Base-by-base conservation (phyloP, 2,888 invertebrate species). In the Parelbella ahira region DNA sequence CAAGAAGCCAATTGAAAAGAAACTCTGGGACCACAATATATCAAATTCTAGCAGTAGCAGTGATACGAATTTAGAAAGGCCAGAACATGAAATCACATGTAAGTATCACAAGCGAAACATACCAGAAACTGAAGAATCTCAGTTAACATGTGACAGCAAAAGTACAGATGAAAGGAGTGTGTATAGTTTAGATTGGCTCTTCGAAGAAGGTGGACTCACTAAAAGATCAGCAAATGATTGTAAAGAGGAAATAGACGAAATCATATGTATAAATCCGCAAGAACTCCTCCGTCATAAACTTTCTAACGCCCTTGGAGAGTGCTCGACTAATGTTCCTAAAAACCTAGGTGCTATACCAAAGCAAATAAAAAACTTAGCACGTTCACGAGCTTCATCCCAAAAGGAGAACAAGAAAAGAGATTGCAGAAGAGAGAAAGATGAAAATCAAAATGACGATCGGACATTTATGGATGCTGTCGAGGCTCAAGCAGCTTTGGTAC, bases 281-380 rank as follows among this genome's bases (percentile, higher is more conserved):
- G 82, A 78, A 28, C 56, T 63, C 3, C 32, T 67, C 11, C 68
- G 70, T 45, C 77, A 75, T 44, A 82, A 78, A 63, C 58, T 75
- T 48, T 68, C 72, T 42, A 71, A 58, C 39, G 76, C 84, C 8
- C 60, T 86, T 44, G 86, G 81, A 44, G 87, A 86, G 58, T 68
- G 84, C 6, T 89, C 74, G 53, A 82, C 68, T 52, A 89, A 78
- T 59, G 77, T 76, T 54, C 88, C 91, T 69, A 90, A 91, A 69
- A 91, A 91, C 68, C 89, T 92, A 58, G 93, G 93, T 45, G 93
- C 92, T 48, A 92, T 92, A 70, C 93, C 92, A 44, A 93, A 94
- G 72, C 92, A 91, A 74, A 78, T 87, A 59, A 88, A 84, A 86
- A 87, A 86, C 78, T 80, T 82, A 76, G 79, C 81, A 53, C 69